A percentile compares a stretch with the other conserved stretches of the same genome.
Conservation (phyloP, 1,140 invertebrate genomes). For the Macrobrachium rosenbergii region DNA sequence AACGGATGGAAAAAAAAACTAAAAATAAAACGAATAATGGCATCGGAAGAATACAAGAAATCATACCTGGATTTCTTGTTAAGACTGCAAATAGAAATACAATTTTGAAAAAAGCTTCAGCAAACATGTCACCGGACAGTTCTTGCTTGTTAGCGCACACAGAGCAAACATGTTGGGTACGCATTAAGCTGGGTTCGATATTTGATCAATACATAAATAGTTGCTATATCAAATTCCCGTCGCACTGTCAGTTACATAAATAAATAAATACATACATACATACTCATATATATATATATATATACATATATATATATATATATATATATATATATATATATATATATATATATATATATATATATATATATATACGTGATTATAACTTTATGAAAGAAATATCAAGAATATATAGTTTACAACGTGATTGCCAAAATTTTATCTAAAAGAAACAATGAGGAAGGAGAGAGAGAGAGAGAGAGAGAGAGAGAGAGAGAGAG, state of each 20-base stretch:
- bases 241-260: too few species aligned
- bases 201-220: too few species aligned
- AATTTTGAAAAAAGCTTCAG: too few species aligned
- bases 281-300: too few species aligned
- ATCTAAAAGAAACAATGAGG: background rate
- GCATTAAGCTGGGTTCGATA: too few species aligned
- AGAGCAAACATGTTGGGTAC: too few species aligned
- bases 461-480: conserved; percentile 18
- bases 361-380: background rate
- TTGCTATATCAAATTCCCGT: too few species aligned
- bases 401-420: background rate
- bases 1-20: background rate
- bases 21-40: background rate
- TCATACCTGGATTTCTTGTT: background rate
- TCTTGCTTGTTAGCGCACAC: too few species aligned
- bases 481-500: conserved; percentile 8
- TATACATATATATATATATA: too few species aligned
- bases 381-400: background rate
- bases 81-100: too few species aligned
- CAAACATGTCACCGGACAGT: too few species aligned
- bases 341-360: conserved; percentile 31
- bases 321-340: background rate
- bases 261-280: too few species aligned
- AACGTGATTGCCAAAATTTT: background rate
- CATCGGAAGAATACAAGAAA: background rate